Evolutionary conservation across 1,140 invertebrate genomes (phyloP), one percentile per base, ranked within the genome.

Genomic region (Zophobas atratus): DNA sequence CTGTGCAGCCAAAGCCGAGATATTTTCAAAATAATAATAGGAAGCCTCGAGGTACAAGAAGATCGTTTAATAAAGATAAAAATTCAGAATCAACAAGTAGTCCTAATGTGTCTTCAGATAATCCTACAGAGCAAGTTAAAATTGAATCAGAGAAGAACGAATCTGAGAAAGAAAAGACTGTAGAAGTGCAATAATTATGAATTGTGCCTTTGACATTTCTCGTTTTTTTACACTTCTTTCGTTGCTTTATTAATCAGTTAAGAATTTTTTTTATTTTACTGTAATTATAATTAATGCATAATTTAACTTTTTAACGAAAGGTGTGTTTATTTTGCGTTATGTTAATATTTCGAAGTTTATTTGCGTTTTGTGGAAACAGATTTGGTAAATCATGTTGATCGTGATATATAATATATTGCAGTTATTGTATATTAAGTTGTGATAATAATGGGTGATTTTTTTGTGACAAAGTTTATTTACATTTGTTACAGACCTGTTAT

Each of bases 1-100:
- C 87, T 6, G 82, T 89, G 5, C 86, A 88, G 74, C 88, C 88
- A 2, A 86, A 86, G 76, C 74, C 77, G 0, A 51, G 48, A 33
- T 76, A 8, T 75, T 75, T 46, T 38, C 77, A 60, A 33, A 71
- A 71, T 33, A 63, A 77, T 38, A 77, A 77, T 70, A 77, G 71
- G 6, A 77, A 51, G 38, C 70, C 48, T 43, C 70, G 70, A 8
- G 46, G 51, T 51, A 32, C 48, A n/a, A 72, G 70, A 72, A 72
- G 51, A 51, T 55, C 70, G 6, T 72, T 72, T 32, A 72, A 33
- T 41, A 72, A 72, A 5, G 51, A 72, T 51, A 51, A 33, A 36
- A 72, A 72, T 72, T 72, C 70, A 1, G 70, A 72, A 20, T 72
- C 70, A 4, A 51, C 33, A 20, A 39, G 70, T 72, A 73, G 71